Evolutionary conservation across 2,797 vertebrate species (phyloP).

Genomic region (Phataginus tricuspis): DNA sequence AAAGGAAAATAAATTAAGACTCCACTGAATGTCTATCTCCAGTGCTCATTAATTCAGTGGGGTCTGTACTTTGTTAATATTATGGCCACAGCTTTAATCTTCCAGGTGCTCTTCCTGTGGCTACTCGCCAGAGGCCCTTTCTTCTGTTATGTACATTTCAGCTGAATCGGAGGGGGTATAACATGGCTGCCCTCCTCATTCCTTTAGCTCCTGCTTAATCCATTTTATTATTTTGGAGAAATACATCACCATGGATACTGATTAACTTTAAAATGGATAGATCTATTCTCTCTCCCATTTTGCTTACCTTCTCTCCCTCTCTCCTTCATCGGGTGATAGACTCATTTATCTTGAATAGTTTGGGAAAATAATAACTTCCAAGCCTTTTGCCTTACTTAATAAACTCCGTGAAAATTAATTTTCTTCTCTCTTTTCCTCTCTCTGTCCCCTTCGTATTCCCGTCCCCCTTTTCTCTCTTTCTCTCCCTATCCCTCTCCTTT

Average conservation of each 20-base stretch:
- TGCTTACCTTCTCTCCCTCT: not conserved
- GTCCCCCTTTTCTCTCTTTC: conserved; percentile 79
- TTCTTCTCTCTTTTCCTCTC: conserved; percentile 81
- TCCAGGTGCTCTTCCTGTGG: conserved; percentile 90
- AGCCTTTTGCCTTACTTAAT: conserved; percentile 89
- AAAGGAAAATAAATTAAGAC: conserved; percentile 99
- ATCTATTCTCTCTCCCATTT: conserved; percentile 90
- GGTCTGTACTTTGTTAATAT: conserved; percentile 94
- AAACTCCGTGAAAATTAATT: conserved; percentile 92
- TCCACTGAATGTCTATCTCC: conserved; percentile 93
- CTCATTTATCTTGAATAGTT: conserved; percentile 95
- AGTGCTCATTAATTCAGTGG: conserved; percentile 94
- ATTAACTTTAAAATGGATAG: conserved; percentile 96
- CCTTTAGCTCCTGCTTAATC: conserved; percentile 92
- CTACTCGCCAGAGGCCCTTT: conserved; percentile 88
- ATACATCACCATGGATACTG: conserved; percentile 91
- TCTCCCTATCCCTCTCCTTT: conserved; percentile 75
- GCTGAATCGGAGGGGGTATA: conserved; percentile 85
- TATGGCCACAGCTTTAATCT: conserved; percentile 93
- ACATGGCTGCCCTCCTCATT: conserved; percentile 88
- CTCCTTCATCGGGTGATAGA: conserved; percentile 46
- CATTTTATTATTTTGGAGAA: conserved; percentile 94
- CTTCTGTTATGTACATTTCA: conserved; percentile 94
- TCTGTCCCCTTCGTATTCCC: fast-evolving
- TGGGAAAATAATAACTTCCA: conserved; percentile 90